These are phyloP conservation scores for Coelinius sp. DNA, from an alignment of 2,888 invertebrate genomes.

Conservation along the genomic window DNA sequence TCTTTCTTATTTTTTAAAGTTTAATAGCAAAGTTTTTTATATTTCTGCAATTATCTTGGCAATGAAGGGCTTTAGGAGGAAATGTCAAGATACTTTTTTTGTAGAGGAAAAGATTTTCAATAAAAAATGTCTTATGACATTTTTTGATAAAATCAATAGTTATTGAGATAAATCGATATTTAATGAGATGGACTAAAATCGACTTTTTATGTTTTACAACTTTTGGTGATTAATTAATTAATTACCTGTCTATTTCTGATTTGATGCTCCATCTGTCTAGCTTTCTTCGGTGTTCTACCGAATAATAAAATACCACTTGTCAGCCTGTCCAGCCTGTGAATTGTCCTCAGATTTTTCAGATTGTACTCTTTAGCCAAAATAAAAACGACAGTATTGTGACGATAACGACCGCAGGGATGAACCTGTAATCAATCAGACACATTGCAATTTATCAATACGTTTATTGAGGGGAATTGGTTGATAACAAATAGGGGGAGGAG, in stretches of 20 bases:
- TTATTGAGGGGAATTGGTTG: background rate
- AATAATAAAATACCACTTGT: slow-evolving; percentile 95
- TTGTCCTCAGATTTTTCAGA: slow-evolving; percentile 91
- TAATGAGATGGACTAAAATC: no score
- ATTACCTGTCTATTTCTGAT: slow-evolving; percentile 84
- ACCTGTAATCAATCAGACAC: slow-evolving; percentile 76
- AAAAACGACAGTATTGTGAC: slow-evolving; percentile 97
- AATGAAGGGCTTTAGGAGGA: no score
- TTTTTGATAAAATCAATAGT: no score
- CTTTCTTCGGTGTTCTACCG: slow-evolving; percentile 93
- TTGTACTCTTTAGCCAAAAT: slow-evolving; percentile 97
- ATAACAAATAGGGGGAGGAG: background rate
- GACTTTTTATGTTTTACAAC: background rate
- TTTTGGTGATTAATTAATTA: background rate
- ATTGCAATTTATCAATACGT: background rate
- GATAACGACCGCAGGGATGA: slow-evolving; percentile 98
- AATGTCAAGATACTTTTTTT: no score
- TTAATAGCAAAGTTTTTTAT: no score
- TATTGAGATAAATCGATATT: no score
- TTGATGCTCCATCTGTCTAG: slow-evolving; percentile 95
- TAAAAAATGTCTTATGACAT: no score
- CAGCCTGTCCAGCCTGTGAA: slow-evolving; percentile 95
- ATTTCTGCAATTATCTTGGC: no score
- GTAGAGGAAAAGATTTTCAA: no score
- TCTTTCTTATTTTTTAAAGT: background rate